phyloP scores from a whole-genome alignment of 2,888 invertebrate genomes.

The Spatulosminthurus flaviceps region DNA sequence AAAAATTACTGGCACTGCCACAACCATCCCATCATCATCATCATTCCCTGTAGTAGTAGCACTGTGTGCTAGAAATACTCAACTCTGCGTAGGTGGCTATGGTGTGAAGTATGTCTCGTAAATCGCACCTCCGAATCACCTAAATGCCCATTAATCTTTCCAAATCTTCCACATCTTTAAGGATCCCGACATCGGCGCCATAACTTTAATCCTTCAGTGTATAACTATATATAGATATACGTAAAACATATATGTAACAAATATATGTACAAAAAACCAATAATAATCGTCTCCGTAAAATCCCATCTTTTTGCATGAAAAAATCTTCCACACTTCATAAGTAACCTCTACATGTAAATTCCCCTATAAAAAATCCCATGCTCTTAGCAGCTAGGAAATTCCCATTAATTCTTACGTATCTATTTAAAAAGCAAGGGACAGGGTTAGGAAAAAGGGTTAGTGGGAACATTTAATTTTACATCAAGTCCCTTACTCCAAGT shows the following conservation, averaged over 20 bases:
- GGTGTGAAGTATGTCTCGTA: constrained; percentile 29
- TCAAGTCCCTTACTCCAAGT: neutral
- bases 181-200: constrained; percentile 1
- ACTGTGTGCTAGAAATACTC: no score
- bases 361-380: no score
- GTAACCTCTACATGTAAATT: no score
- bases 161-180: constrained; percentile 11
- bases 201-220: neutral
- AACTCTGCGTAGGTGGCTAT: neutral
- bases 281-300: neutral
- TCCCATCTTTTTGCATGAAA: neutral
- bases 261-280: neutral
- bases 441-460: no score
- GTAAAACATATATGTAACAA: no score
- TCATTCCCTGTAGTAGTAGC: no score
- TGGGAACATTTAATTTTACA: no score
- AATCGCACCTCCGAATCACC: constrained; percentile 20
- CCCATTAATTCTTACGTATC: no score
- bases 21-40: neutral
- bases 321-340: neutral
- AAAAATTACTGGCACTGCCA: constrained; percentile 28
- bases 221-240: neutral
- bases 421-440: no score
- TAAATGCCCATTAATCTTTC: constrained; percentile 24
- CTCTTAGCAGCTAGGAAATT: no score